These are phyloP conservation scores for Heteromurus nitidus DNA, from an alignment of 2,888 invertebrate species.

Conservation along the genomic window DNA sequence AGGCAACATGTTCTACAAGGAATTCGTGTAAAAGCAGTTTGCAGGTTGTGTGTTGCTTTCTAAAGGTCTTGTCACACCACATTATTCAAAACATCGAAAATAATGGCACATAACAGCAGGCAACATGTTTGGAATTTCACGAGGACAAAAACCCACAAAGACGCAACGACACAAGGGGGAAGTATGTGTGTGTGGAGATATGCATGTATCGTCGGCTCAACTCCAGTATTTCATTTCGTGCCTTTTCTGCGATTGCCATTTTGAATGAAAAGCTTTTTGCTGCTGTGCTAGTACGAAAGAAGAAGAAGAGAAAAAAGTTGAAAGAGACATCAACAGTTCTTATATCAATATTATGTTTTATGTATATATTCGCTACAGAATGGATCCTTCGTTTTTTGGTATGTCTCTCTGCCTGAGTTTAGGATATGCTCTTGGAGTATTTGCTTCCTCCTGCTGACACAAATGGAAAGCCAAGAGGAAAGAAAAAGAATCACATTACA, in stretches of 20 bases:
- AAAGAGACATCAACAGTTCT: conserved; percentile 60
- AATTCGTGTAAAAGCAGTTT: conserved; percentile 12
- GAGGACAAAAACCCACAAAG: conserved; percentile 60
- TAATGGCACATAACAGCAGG: conserved; percentile 61
- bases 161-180: conserved; percentile 7
- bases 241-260: conserved; percentile 38
- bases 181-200: neutral
- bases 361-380: conserved; percentile 15
- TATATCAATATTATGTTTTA: conserved; percentile 30
- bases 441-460: conserved; percentile 10
- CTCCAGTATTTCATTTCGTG: conserved; percentile 20
- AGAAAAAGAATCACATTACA: conserved; percentile 49
- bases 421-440: neutral
- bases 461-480: conserved; percentile 43
- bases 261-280: conserved; percentile 58
- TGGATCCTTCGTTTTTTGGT: neutral
- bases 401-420: conserved; percentile 1
- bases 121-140: conserved; percentile 62
- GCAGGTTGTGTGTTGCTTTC: conserved; percentile 30
- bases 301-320: conserved; percentile 59
- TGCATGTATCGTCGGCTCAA: neutral
- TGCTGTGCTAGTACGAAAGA: too few relatives aligned
- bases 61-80: conserved; percentile 52
- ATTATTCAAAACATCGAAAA: conserved; percentile 62
- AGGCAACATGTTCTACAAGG: neutral